Base-by-base conservation (phyloP, 1,140 invertebrate species). In the Drosophila albomicans region DNA sequence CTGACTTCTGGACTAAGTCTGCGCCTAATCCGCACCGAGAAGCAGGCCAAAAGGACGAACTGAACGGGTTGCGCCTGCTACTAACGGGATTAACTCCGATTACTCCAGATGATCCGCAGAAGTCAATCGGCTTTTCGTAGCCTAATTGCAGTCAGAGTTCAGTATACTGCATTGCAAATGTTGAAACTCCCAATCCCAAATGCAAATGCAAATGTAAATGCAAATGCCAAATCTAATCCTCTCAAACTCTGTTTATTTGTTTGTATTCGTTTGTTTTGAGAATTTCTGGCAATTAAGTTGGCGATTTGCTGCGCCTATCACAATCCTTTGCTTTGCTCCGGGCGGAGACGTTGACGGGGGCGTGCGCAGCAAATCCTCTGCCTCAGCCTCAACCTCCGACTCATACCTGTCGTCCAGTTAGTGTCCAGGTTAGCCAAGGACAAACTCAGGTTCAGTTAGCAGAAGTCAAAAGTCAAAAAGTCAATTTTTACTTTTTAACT, bases 201-300 rank as follows among this genome's bases (percentile, higher is more conserved):
- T 3, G 28, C 48, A 25, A 11, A 20, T 25, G 20, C 20, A 25
- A 61, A 20, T 25, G 20, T 3, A 25, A 61, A 38, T 57, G 32
- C 45, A 51, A 25, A 25, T 25, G 35, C 61, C 35, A 11, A 20
- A 43, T 62, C 72, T 69, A 82, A 67, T 75, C 48, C 41, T 61
- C 16, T 38, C 43, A 57, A 25, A 32, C 35, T 86, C 67, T 88
- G 85, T 89, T 89, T 89, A 79, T 89, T 89, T 89, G 81, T 89
- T 89, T 89, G 73, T 89, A 79, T 79, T 89, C 86, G 85, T 89
- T 89, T 89, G 85, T 89, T 89, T 89, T 89, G 85, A 89, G 85
- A 89, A 89, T 89, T 89, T 72, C 75, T 76, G 75, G 75, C 85
- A 90, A 89, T 89, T 89, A 88, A 89, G 75, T 80, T 75, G 61